A percentile compares a stretch with the other conserved stretches of the same genome.
Evolutionary conservation across 2,888 invertebrate genomes (phyloP).

Genomic region (Eledone cirrhosa): DNA sequence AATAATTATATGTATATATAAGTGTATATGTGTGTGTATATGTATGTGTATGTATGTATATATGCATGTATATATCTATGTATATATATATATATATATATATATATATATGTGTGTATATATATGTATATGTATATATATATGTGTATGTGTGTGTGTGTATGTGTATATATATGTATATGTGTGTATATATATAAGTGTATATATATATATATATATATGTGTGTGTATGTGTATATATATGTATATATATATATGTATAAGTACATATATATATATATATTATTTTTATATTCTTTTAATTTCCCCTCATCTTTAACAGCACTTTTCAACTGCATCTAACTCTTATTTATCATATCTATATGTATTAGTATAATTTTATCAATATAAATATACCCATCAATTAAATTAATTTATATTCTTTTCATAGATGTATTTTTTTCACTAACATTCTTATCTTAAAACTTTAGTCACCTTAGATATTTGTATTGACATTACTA

Average conservation of each 20-base stretch:
- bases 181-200: constrained; percentile 36
- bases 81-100: constrained; percentile 24
- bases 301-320: no score
- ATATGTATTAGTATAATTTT: no score
- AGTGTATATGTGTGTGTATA: neutral
- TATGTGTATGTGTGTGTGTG: constrained; percentile 33
- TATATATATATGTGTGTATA: constrained; percentile 1
- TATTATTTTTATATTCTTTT: no score
- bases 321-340: no score
- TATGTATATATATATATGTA: constrained; percentile 23
- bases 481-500: no score
- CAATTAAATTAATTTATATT: no score
- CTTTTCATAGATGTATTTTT: no score
- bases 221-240: constrained; percentile 7
- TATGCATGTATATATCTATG: constrained; percentile 20
- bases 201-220: constrained; percentile 34
- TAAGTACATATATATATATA: constrained; percentile 7
- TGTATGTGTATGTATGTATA: neutral
- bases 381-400: no score
- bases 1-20: neutral
- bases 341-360: no score
- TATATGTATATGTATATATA: constrained; percentile 16
- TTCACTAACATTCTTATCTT: no score
- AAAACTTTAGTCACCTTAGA: no score
- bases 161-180: constrained; percentile 35